phyloP scores from a whole-genome alignment of 2,888 invertebrate genomes.

The Drosophila pegasa region DNA sequence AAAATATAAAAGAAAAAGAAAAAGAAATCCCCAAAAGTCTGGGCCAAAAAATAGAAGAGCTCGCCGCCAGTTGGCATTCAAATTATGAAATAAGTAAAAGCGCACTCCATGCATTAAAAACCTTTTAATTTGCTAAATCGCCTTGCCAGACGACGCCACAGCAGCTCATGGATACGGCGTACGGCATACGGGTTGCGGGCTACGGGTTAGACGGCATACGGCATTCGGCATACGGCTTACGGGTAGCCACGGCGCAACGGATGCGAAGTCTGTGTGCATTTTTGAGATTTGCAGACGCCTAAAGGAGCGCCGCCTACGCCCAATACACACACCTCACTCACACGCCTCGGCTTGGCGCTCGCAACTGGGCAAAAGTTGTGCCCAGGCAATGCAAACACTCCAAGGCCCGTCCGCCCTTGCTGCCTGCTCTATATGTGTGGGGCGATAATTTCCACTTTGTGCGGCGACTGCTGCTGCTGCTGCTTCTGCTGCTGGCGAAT shows the following conservation, averaged over 20 bases:
- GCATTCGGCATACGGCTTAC: constrained; percentile 13
- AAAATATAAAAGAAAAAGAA: constrained; percentile 19
- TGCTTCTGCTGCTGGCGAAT: constrained; percentile 35
- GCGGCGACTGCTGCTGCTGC: constrained; percentile 30
- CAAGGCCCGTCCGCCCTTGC: constrained; percentile 31
- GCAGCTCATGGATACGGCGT: constrained; percentile 29
- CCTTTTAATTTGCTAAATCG: constrained; percentile 84
- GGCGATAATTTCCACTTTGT: constrained; percentile 76
- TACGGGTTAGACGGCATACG: constrained; percentile 9
- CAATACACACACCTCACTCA: constrained; percentile 2
- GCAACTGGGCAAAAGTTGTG: constrained; percentile 62
- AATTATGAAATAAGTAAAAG: constrained; percentile 83
- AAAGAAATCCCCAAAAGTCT: constrained; percentile 31
- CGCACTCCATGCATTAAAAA: constrained; percentile 83
- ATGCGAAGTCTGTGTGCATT: constrained; percentile 77
- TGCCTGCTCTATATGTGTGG: constrained; percentile 40
- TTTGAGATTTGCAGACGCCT: constrained; percentile 80
- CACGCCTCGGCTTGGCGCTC: constrained; percentile 33
- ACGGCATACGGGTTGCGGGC: constrained; percentile 14
- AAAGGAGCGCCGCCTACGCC: constrained; percentile 63
- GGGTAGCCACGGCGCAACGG: constrained; percentile 50
- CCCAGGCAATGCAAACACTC: constrained; percentile 74
- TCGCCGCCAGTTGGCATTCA: constrained; percentile 62
- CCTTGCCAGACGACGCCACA: constrained; percentile 81
- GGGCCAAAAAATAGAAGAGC: constrained; percentile 45